Evolutionary conservation across 2,888 invertebrate genomes (phyloP), one percentile per base, ranked within the genome.

Genomic region (Agrilus cyanescens): DNA sequence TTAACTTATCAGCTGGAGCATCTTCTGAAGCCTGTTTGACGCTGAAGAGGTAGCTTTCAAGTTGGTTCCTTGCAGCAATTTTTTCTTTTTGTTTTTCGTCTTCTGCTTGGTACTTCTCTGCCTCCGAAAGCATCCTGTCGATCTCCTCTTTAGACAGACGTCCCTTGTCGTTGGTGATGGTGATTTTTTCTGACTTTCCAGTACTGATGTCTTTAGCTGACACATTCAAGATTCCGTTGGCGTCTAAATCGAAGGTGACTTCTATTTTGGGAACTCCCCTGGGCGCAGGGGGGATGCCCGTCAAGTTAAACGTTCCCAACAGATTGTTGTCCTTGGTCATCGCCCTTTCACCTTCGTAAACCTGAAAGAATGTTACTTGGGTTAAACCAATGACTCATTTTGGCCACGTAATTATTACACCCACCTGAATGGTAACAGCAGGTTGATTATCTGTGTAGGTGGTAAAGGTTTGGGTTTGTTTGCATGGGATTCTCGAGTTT

Each of bases 401-500:
- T 25, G 6, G n/a, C 10, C 10, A 10, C 10, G 8, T 25, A 8
- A 25, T 25, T 8, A 10, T 20, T 31, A 15, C 8, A 31, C 29
- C 43, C 53, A 73, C 78, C 68, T 85, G 85, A 54, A 91, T 88
- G 30, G 85, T 82, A 1, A 91, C 90, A 32, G 85, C 87, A 14
- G 86, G 83, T 61, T 95, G 94, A 58, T 93, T 93, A 66, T 95
- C 93, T 12, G 87, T 72, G 61, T 91, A 93, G 0, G 94, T 95
- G 4, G 91, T 88, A 61, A 94, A 95, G 0, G 77, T 80, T 52
- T 77, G 75, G 46, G 82, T 78, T 53, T 82, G 83, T 50, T 83
- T 83, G 55, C 78, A 84, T 2, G 87, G 87, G 58, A 88, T 87
- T 45, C 84, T 75, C 0, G 82, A 75, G 57, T 88, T 88, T 52